Conservation (phyloP, 1,140 invertebrate species). For the Sitobion miscanthi region DNA sequence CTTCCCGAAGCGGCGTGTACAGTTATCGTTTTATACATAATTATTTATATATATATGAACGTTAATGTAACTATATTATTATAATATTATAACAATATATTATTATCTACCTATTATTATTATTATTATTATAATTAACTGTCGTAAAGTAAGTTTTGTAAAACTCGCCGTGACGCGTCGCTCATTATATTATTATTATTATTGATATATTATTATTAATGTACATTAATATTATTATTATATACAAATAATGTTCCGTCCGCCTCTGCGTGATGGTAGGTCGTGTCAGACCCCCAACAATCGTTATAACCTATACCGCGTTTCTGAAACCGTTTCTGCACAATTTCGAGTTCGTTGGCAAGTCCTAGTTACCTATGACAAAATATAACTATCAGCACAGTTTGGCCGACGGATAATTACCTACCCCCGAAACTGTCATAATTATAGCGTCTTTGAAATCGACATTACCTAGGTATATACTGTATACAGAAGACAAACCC, state of each 20-base stretch:
- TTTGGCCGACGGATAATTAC: too few relatives aligned
- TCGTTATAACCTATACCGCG: not conserved
- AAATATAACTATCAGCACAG: too few relatives aligned
- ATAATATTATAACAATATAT: not conserved
- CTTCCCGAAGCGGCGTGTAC: not conserved
- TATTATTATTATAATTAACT: not conserved
- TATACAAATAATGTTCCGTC: constrained; percentile 8
- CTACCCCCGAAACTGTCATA: too few relatives aligned
- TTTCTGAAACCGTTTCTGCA: not conserved
- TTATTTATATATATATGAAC: not conserved
- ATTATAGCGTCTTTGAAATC: not conserved
- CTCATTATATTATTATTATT: constrained; percentile 45
- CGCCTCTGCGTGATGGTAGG: not conserved
- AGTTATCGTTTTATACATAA: not conserved
- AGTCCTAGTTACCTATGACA: too few relatives aligned
- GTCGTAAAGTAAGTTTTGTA: constrained; percentile 4
- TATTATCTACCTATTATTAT: constrained; percentile 6
- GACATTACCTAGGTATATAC: not conserved
- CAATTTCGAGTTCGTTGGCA: too few relatives aligned
- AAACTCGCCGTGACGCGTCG: constrained; percentile 16
- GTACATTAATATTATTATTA: not conserved
- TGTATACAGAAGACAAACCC: not conserved
- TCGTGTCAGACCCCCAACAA: not conserved
- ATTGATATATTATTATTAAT: not conserved
- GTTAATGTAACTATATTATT: not conserved